Percentiles rank a stretch among this genome's conserved stretches.
phyloP scores from a whole-genome alignment of 2,797 vertebrate species.

The Otolemur crassicaudatus region DNA sequence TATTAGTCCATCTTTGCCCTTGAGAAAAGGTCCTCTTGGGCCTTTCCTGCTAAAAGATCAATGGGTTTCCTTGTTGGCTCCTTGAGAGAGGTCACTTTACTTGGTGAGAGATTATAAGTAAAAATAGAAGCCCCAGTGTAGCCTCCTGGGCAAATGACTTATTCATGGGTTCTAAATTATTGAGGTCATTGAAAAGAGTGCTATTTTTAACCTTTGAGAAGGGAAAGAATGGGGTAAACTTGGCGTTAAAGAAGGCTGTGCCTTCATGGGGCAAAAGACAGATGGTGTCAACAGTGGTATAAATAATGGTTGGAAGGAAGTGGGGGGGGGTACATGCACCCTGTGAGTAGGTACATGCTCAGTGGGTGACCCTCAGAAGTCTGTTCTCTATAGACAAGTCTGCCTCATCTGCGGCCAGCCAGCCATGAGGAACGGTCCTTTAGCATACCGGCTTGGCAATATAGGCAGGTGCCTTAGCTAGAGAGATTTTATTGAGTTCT shows the following conservation, averaged over 20 bases:
- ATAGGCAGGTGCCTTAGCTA: neutral
- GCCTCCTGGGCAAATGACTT: slow-evolving; percentile 80
- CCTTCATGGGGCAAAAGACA: slow-evolving; percentile 46
- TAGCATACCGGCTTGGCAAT: neutral
- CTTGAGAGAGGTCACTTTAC: slow-evolving; percentile 73
- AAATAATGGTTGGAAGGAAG: neutral
- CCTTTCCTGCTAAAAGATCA: slow-evolving; percentile 10
- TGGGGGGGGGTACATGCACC: neutral
- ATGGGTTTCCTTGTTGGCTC: slow-evolving; percentile 14
- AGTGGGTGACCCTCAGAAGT: neutral
- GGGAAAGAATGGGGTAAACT: slow-evolving; percentile 66
- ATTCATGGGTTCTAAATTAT: slow-evolving; percentile 83
- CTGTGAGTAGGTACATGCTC: neutral
- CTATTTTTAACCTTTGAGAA: slow-evolving; percentile 80
- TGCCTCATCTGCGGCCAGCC: neutral
- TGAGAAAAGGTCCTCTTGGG: neutral
- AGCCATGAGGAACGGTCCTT: neutral
- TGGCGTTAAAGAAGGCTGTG: slow-evolving; percentile 36
- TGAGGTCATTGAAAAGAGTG: slow-evolving; percentile 77
- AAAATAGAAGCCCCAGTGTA: slow-evolving; percentile 76
- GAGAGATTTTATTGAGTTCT: neutral
- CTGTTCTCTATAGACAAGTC: neutral
- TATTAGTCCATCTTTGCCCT: neutral
- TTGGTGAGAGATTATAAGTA: slow-evolving; percentile 78
- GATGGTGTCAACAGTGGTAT: neutral